Evolutionary conservation across 2,797 vertebrate species (phyloP).

Genomic region (Pristis pectinata): DNA sequence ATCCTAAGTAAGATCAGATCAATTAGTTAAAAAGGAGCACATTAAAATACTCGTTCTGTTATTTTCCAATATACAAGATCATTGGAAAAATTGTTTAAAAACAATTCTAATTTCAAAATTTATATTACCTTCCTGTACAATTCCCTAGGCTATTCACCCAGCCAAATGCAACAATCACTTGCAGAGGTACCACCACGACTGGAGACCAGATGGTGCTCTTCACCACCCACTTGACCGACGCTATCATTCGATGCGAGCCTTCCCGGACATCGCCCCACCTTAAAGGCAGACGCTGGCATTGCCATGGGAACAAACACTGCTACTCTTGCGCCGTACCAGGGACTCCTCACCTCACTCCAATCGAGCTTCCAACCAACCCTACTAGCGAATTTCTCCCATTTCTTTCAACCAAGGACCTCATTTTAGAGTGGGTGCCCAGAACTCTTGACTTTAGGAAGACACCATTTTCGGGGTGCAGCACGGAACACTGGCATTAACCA

Average conservation of each 20-base stretch:
- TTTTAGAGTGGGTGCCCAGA: conserved; percentile 36
- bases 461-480: conserved; percentile 35
- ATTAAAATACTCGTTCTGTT: conserved; percentile 22
- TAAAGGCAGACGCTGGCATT: conserved; percentile 41
- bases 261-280: conserved; percentile 36
- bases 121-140: conserved; percentile 70
- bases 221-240: conserved; percentile 35
- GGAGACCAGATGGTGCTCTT: conserved; percentile 37
- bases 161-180: conserved; percentile 53
- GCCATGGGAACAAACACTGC: conserved; percentile 35
- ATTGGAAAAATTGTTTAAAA: conserved; percentile 35
- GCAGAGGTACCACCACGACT: conserved; percentile 36
- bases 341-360: conserved; percentile 37
- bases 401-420: conserved; percentile 45
- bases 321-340: conserved; percentile 36
- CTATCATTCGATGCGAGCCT: conserved; percentile 36
- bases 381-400: conserved; percentile 47
- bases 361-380: conserved; percentile 38
- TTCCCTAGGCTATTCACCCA: conserved; percentile 78
- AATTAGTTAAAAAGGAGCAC: conserved; percentile 52
- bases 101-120: conserved; percentile 42
- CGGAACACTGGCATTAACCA: conserved; percentile 36
- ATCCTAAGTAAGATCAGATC: conserved; percentile 76
- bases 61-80: conserved; percentile 36
- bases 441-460: conserved; percentile 33